A percentile compares a stretch with the other conserved stretches of the same genome.
Conservation (phyloP, 2,888 invertebrate species). For the Epsilonema sp. region DNA sequence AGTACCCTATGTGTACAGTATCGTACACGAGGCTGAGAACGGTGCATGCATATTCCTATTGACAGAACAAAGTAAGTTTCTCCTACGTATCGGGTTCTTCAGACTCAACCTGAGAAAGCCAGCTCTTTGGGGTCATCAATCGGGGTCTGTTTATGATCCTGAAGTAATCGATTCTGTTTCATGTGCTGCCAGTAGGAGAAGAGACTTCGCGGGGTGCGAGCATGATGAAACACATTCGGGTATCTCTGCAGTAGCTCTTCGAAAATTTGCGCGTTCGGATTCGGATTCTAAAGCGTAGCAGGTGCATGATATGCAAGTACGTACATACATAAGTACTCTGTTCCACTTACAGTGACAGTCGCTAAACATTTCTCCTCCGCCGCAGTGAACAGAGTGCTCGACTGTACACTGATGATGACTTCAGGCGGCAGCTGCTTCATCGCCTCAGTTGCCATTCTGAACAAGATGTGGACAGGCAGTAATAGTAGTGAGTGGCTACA, state of each 20-base stretch:
- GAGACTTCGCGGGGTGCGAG: slow-evolving; percentile 62
- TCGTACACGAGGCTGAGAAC: too few species aligned
- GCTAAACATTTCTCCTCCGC: slow-evolving; percentile 69
- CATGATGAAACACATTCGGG: slow-evolving; percentile 62
- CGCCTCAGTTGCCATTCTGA: slow-evolving; percentile 42
- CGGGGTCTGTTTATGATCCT: slow-evolving; percentile 58
- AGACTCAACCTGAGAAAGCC: too few species aligned
- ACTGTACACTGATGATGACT: slow-evolving; percentile 60
- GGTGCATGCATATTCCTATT: too few species aligned
- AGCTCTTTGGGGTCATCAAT: too few species aligned
- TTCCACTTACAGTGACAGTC: slow-evolving; percentile 37
- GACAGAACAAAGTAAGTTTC: too few species aligned
- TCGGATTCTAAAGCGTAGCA: slow-evolving; percentile 18
- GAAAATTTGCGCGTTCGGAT: slow-evolving; percentile 47
- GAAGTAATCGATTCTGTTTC: slow-evolving; percentile 68
- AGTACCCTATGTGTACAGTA: too few species aligned
- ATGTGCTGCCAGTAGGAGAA: slow-evolving; percentile 73
- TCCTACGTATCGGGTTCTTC: too few species aligned
- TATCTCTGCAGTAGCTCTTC: slow-evolving; percentile 63
- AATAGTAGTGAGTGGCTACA: too few species aligned
- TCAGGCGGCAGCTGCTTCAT: slow-evolving; percentile 85
- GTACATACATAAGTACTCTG: too few species aligned
- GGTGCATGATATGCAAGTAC: too few species aligned
- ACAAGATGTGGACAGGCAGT: too few species aligned
- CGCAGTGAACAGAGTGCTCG: slow-evolving; percentile 66